Percentiles rank a stretch among this genome's conserved stretches.
phyloP scores from a whole-genome alignment of 2,113 vertebrate species.

The Macroglossus sobrinus region DNA sequence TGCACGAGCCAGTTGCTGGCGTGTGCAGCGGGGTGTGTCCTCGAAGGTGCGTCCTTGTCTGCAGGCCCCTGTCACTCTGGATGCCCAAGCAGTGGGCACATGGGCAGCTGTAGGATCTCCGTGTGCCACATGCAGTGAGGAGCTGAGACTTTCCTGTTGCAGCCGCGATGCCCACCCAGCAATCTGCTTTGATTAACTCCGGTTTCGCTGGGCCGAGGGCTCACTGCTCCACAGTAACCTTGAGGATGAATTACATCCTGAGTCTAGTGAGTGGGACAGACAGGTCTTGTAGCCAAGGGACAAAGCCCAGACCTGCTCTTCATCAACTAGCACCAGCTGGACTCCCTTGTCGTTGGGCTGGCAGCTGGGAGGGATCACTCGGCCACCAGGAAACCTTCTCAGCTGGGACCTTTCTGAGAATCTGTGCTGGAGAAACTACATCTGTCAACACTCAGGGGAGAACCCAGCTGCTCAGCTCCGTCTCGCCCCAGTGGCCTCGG shows the following conservation, averaged over 20 bases:
- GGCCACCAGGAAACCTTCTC: conserved; percentile 33
- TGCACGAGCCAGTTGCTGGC: fast-evolving
- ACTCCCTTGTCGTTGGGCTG: background rate
- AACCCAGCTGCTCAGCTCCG: conserved; percentile 22
- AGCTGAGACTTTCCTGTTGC: background rate
- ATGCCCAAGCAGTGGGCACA: background rate
- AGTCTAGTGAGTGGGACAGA: background rate
- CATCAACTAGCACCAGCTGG: conserved; percentile 25
- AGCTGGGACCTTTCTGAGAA: conserved; percentile 46
- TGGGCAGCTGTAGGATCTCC: background rate
- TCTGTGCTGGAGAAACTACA: conserved; percentile 29
- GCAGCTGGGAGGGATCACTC: conserved; percentile 61
- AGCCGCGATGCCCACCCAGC: background rate
- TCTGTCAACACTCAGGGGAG: conserved; percentile 27
- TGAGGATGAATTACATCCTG: conserved; percentile 48
- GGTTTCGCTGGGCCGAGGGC: background rate
- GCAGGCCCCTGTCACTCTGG: background rate
- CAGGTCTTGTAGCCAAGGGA: background rate
- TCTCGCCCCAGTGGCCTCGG: fast-evolving
- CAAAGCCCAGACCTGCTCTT: conserved; percentile 15
- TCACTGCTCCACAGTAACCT: background rate
- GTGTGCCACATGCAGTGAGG: fast-evolving
- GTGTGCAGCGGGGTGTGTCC: background rate
- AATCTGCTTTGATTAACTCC: background rate
- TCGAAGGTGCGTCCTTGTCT: background rate